Base-by-base conservation (phyloP, 2,888 invertebrate genomes). In the Notodonta ziczac region DNA sequence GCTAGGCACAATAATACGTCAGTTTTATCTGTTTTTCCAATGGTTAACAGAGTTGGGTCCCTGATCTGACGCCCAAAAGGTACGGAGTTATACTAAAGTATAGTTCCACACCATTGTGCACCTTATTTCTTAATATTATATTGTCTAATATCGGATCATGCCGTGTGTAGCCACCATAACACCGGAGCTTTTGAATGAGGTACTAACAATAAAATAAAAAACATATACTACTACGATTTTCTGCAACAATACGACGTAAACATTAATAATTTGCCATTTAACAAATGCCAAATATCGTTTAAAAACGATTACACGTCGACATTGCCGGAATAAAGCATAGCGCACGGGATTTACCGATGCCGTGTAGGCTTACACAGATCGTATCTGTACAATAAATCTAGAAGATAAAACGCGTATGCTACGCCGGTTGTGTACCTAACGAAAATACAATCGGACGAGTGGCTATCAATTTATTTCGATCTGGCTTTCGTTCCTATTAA, bases 301-400 rank as follows among this genome's bases (percentile, higher is more conserved):
- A 66, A 63, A 24, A 68, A 67, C 69, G 73, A 66, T 75, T 67
- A 70, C 63, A 67, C 66, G 62, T 68, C 69, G 62, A 74, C 66
- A 68, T 76, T 77, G 74, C 77, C 77, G 77, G 81, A 79, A 80
- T 85, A 83, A 79, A 77, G 81, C 83, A 82, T 80, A 83, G 78
- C 73, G 81, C 80, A 83, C 84, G 83, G 82, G 82, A 84, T 83
- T 83, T 80, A 83, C 82, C 81, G 79, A 79, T 73, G 73, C 77
- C 78, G 80, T 80, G 84, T 84, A 85, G 83, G 82, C 85, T 85
- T 83, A 85, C 85, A 82, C 73, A 83, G 91, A 91, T 91, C 76
- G 81, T 89, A 92, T 93, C 92, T 85, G 79, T 75, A 83, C 84
- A 91, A 92, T 92, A 93, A 91, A 91, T 93, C 87, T 87, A 83